Conservation (phyloP, 2,888 invertebrate species). For the Anoplius nigerrimus region DNA sequence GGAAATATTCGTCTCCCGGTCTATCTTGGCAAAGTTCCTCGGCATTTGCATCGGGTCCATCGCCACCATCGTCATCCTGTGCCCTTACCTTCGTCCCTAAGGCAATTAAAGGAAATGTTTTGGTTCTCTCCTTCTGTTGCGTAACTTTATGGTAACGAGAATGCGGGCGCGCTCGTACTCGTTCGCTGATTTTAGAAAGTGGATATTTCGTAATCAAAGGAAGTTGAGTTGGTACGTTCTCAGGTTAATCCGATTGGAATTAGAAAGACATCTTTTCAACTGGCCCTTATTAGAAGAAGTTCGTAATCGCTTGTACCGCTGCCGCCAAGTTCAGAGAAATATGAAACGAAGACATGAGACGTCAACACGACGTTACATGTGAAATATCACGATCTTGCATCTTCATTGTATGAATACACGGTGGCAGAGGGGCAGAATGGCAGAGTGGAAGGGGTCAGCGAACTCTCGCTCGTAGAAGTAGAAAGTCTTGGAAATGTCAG, state of each 20-base stretch:
- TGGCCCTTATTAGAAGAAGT: too few species aligned
- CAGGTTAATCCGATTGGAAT: not conserved
- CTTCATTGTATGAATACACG: too few species aligned
- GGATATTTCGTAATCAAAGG: not conserved
- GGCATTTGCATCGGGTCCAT: conserved; percentile 80
- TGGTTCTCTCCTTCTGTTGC: not conserved
- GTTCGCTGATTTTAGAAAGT: not conserved
- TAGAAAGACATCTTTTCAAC: not conserved
- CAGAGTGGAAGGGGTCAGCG: conserved; percentile 57
- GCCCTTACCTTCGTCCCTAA: conserved; percentile 75
- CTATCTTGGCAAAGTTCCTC: conserved; percentile 92
- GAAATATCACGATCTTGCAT: conserved; percentile 56
- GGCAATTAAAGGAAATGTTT: not conserved
- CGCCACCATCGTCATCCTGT: conserved; percentile 82
- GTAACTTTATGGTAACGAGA: not conserved
- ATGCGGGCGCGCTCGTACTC: not conserved
- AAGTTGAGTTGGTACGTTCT: too few species aligned
- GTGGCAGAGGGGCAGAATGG: conserved; percentile 3
- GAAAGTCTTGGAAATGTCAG: conserved; percentile 74
- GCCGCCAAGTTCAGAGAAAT: not conserved
- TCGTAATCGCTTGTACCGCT: too few species aligned
- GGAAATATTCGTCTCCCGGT: conserved; percentile 94
- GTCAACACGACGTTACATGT: conserved; percentile 2
- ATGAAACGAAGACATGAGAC: not conserved
- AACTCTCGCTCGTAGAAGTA: conserved; percentile 66